Evolutionary conservation across 2,113 vertebrate genomes (phyloP).

Genomic region (Galeopterus variegatus): DNA sequence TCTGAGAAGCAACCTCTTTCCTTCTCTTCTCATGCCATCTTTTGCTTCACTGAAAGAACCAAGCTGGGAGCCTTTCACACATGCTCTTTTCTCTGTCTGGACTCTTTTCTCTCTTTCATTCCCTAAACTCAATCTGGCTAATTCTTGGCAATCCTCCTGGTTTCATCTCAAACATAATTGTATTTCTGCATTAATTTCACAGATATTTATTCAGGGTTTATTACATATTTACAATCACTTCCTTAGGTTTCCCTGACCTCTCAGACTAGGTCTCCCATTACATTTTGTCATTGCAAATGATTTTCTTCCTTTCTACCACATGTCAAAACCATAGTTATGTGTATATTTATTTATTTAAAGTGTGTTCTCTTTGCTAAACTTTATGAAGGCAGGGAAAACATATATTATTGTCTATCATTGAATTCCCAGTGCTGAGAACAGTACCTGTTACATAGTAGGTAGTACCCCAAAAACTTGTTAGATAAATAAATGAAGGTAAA

Average conservation of each 20-base stretch:
- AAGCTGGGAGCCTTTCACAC: not conserved
- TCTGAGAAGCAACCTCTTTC: not conserved
- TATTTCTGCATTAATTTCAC: constrained; percentile 42
- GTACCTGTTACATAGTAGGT: not conserved
- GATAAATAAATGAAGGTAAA: constrained; percentile 11
- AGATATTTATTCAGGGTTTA: constrained; percentile 41
- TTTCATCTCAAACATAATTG: constrained; percentile 31
- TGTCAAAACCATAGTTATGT: too few species aligned
- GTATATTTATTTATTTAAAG: not conserved
- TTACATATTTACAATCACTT: not conserved
- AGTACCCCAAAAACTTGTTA: not conserved
- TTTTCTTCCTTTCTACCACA: too few species aligned
- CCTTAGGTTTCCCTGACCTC: not conserved
- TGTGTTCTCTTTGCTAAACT: constrained; percentile 11
- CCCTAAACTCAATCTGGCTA: constrained; percentile 19
- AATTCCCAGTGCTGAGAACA: not conserved
- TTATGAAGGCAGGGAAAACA: not conserved
- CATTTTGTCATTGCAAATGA: constrained; percentile 25
- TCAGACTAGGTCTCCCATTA: not conserved
- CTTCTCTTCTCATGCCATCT: not conserved
- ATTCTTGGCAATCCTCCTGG: not conserved
- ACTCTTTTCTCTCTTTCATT: not conserved
- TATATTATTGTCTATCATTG: not conserved
- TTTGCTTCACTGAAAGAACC: not conserved
- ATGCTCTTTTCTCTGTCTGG: not conserved